phyloP scores from a whole-genome alignment of 2,113 vertebrate genomes.

The Gnathonemus longibarbis region DNA sequence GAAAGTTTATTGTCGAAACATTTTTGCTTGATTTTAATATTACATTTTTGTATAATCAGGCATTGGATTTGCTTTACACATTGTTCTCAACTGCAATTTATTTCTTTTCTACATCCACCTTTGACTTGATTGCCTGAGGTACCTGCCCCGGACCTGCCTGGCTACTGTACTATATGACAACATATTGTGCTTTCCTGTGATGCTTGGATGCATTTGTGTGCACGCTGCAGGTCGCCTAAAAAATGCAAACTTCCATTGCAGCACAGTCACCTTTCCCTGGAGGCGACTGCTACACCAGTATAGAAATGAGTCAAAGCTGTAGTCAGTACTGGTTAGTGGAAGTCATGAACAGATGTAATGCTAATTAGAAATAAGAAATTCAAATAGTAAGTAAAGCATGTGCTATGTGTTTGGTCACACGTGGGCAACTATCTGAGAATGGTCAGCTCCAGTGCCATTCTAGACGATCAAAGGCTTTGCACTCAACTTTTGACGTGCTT shows the following conservation, averaged over 20 bases:
- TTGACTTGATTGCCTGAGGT: not conserved
- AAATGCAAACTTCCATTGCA: no score
- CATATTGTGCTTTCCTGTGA: not conserved
- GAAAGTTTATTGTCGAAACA: not conserved
- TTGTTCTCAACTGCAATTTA: not conserved
- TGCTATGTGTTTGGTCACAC: not conserved
- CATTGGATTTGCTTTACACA: not conserved
- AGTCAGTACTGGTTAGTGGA: not conserved
- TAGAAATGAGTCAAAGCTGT: not conserved
- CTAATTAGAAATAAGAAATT: not conserved
- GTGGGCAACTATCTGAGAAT: not conserved
- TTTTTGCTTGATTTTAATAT: not conserved
- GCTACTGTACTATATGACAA: not conserved
- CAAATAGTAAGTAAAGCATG: not conserved
- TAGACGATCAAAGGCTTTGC: not conserved
- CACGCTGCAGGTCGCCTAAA: not conserved
- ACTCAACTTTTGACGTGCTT: not conserved
- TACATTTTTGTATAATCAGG: not conserved
- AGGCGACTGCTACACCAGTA: not conserved
- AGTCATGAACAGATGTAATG: not conserved
- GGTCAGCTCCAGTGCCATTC: not conserved
- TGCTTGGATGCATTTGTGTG: not conserved
- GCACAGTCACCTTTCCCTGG: not conserved
- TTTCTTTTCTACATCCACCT: not conserved
- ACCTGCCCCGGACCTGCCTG: no score